A percentile compares a stretch with the other conserved stretches of the same genome.
Conservation (phyloP, 2,113 vertebrate species). For the Taxidea taxus region DNA sequence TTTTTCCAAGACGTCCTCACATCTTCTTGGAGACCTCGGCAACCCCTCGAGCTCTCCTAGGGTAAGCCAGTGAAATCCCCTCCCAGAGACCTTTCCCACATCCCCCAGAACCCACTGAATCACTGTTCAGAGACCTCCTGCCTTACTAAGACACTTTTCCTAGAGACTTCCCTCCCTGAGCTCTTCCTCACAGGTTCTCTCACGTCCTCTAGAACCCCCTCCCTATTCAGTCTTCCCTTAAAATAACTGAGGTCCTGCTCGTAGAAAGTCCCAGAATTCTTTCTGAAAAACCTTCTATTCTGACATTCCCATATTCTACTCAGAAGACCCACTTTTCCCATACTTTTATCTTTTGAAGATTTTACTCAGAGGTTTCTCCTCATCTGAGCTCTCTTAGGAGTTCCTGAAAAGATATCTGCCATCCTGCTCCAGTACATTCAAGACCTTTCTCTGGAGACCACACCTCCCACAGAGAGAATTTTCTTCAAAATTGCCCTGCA, state of each 20-base stretch:
- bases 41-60: background rate
- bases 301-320: background rate
- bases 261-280: conserved; percentile 20
- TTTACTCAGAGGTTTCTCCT: background rate
- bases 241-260: background rate
- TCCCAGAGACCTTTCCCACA: background rate
- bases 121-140: background rate
- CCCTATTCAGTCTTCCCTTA: background rate
- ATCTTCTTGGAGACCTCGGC: background rate
- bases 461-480: background rate
- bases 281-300: background rate
- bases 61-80: background rate
- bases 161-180: background rate
- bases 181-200: background rate
- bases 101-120: background rate
- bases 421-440: background rate
- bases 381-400: background rate
- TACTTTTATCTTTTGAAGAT: background rate
- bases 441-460: background rate
- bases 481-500: background rate
- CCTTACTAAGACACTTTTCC: conserved; percentile 7
- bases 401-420: background rate
- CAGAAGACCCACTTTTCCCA: background rate
- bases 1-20: background rate
- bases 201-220: background rate